phyloP scores from a whole-genome alignment of 2,113 vertebrate genomes.

The Athene cunicularia region DNA sequence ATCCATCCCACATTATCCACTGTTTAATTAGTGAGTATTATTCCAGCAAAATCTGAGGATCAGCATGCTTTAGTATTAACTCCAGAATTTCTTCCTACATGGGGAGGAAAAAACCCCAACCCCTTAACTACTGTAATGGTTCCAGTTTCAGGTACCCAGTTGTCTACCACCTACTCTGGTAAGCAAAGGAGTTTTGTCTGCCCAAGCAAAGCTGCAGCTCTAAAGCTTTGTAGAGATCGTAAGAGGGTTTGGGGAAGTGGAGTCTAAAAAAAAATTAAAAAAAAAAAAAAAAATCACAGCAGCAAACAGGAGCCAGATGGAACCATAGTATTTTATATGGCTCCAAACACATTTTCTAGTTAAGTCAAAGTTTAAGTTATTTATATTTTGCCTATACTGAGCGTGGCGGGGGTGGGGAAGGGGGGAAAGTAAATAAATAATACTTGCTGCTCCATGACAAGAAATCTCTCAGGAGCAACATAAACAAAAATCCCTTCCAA shows the following conservation, averaged over 20 bases:
- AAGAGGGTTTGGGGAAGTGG: neutral
- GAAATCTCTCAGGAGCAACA: neutral
- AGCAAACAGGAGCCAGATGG: neutral
- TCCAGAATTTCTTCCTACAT: neutral
- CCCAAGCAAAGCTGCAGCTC: neutral
- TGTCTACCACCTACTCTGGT: neutral
- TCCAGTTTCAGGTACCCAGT: neutral
- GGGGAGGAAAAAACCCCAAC: fast-evolving
- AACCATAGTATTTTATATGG: neutral
- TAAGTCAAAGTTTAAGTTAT: neutral
- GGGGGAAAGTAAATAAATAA: neutral
- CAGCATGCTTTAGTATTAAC: neutral
- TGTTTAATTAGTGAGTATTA: neutral
- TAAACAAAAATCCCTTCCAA: neutral
- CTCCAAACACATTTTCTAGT: neutral
- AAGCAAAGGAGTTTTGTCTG: neutral
- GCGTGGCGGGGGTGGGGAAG: neutral
- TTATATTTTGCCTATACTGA: neutral
- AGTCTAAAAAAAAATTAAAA: neutral
- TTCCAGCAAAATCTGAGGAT: neutral
- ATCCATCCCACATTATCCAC: neutral
- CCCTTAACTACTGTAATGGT: neutral
- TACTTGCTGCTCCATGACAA: neutral
- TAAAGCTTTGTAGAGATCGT: neutral
- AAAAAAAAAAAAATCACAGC: neutral